Base-by-base conservation (phyloP, 2,888 invertebrate species). In the Pantelozetes paolii region DNA sequence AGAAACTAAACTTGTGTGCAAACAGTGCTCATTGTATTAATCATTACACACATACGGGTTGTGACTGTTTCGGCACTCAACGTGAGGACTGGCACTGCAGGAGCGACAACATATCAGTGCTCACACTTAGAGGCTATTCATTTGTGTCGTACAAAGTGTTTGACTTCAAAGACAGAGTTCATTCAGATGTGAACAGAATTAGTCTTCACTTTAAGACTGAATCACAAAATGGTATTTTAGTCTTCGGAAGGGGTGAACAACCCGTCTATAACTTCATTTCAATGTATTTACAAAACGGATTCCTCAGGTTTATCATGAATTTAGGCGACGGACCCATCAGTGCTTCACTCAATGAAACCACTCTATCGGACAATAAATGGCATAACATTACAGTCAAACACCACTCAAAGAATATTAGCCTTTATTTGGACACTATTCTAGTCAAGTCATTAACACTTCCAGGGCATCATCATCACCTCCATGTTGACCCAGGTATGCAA, bases 61-160 rank as follows among this genome's bases (percentile, higher is more conserved):
- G 95, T 81, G 94, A 95, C 82, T 96, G 96, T 82, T 95, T 94
- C 81, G 93, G 92, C 28, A 93, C 93, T 1, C 86, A 88, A 79
- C 93, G 92, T 82, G 94, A 95, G 84, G 95, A 94, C 78, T 90
- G 91, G 79, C 89, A 89, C 78, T 96, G 95, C 84, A 92, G 94
- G 84, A 89, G 91, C 79, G 91, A 90, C 82, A 92, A 90, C 82
- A 90, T 92, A 42, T 93, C 94, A 1, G 87, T 90, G 76, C 85
- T 94, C 77, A 94, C 94, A 0, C 84, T 95, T 32, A 87, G 92
- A 76, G 94, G 94, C 0, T 93, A 94, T 59, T 94, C 94, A 74
- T 94, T 92, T 84, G 89, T 95, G 30, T 92, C 92, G 0, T 95
- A 94, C 83, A 87, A 92, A 75, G 90, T 94, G 69, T 94, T 94